phyloP scores from a whole-genome alignment of 2,797 vertebrate genomes.

The Myotis daubentonii region DNA sequence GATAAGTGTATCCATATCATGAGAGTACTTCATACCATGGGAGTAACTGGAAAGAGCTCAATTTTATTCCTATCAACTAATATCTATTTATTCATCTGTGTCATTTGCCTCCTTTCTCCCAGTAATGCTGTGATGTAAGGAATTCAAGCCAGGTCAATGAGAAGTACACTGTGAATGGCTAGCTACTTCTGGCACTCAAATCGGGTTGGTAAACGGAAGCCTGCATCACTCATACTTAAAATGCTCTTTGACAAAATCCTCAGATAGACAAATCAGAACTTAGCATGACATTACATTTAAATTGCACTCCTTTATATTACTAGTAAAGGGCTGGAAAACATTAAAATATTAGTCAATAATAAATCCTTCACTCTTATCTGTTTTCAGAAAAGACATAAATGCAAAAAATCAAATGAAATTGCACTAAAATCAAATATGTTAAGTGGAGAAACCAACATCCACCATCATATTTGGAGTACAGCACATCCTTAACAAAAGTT shows the following conservation, averaged over 20 bases:
- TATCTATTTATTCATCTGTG: neutral
- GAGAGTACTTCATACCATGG: neutral
- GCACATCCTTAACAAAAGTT: neutral
- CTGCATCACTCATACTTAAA: neutral
- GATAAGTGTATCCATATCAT: neutral
- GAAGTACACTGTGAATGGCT: neutral
- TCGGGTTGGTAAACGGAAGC: neutral
- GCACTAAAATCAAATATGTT: neutral
- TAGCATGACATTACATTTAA: slow-evolving; percentile 8
- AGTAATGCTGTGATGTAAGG: neutral
- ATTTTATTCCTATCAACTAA: neutral
- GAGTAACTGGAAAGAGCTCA: neutral
- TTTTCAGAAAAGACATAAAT: slow-evolving; percentile 30
- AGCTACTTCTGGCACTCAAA: neutral
- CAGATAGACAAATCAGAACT: neutral
- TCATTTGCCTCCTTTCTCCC: neutral
- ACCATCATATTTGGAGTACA: neutral
- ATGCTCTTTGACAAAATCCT: neutral
- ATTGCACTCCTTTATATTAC: neutral
- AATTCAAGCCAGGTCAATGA: neutral
- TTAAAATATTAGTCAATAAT: neutral
- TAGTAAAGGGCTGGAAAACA: neutral
- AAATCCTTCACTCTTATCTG: neutral
- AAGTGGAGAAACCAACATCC: neutral
- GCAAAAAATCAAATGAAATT: slow-evolving; percentile 1